Conservation (phyloP, 23 tunicate genomes). For the Halocynthia aurantium region DNA sequence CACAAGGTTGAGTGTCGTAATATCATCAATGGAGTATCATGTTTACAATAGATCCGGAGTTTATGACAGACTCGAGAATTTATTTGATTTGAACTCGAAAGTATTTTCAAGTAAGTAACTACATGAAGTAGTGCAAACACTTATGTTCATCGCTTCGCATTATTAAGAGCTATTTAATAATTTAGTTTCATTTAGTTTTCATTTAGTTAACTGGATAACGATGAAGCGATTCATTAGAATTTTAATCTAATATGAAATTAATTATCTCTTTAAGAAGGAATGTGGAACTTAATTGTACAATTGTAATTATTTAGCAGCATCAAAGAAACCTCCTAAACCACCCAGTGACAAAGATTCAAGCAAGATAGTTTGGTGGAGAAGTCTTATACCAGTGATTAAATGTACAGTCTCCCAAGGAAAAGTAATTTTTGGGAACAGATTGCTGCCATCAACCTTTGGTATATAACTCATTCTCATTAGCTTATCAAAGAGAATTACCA, state of each 20-base stretch:
- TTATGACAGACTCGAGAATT: constrained; percentile 34
- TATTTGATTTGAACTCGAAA: constrained; percentile 16
- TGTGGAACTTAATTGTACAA: too few relatives aligned
- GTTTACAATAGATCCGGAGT: constrained; percentile 38
- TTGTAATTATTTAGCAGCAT: too few relatives aligned
- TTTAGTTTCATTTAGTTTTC: not conserved
- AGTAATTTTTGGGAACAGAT: constrained; percentile 51
- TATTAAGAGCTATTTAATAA: too few relatives aligned
- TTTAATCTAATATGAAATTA: too few relatives aligned
- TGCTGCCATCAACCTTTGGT: constrained; percentile 66
- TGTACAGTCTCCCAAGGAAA: constrained; percentile 47
- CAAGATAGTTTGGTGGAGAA: constrained; percentile 69
- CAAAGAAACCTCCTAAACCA: too few relatives aligned
- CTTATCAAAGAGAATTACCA: too few relatives aligned
- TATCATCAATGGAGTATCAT: constrained; percentile 52
- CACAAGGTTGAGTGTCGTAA: constrained; percentile 54
- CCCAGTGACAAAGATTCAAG: too few relatives aligned
- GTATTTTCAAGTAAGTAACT: constrained; percentile 3
- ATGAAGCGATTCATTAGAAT: not conserved
- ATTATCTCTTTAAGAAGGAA: too few relatives aligned
- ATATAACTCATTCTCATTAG: not conserved
- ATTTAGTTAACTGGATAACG: not conserved
- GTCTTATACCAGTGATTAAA: constrained; percentile 77
- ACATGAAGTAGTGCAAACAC: too few relatives aligned
- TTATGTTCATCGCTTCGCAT: too few relatives aligned